Base-by-base conservation (phyloP, 2,113 vertebrate genomes). In the Galemys pyrenaicus region DNA sequence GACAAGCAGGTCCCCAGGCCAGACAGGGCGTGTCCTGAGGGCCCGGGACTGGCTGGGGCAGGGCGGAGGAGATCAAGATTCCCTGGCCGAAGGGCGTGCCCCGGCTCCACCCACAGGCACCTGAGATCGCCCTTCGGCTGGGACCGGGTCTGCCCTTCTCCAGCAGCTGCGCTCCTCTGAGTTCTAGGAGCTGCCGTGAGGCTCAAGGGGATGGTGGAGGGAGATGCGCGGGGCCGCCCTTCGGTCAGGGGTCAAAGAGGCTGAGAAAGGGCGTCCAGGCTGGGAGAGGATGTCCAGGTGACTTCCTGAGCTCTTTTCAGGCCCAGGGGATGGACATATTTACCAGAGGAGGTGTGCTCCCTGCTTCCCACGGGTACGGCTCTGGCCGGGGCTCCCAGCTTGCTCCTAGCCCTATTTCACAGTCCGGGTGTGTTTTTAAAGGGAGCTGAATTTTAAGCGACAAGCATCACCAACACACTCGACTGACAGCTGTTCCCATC, bases 371-470 rank as follows among this genome's bases (percentile, higher is more conserved):
- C n/a, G n/a, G n/a, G n/a, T n/a, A n/a, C n/a, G n/a, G n/a, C n/a
- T n/a, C n/a, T n/a, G n/a, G n/a, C n/a, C n/a, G n/a, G n/a, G n/a
- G n/a, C n/a, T n/a, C n/a, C n/a, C n/a, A n/a, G n/a, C n/a, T n/a
- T n/a, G n/a, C n/a, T n/a, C n/a, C n/a, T n/a, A n/a, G n/a, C n/a
- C n/a, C 17, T 70, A 67, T 24, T 87, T 84, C 62, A 87, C 83
- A 89, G 79, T 74, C 64, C 51, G 83, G 87, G 90, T 79, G n/a
- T 5, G 13, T 71, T 65, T 91, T 70, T 39, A n/a, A 79, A 90
- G 20, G 54, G 67, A 39, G n/a, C 13, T 78, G 37, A 22, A 81
- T 83, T 82, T 94, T 71, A 51, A 51, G 70, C 77, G 64, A 30
- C 64, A 82, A 74, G 56, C 83, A 74, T 37, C 51, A 37, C 51